These are phyloP conservation scores for Melieria crassipennis DNA, from an alignment of 2,888 invertebrate species.

Conservation along the genomic window DNA sequence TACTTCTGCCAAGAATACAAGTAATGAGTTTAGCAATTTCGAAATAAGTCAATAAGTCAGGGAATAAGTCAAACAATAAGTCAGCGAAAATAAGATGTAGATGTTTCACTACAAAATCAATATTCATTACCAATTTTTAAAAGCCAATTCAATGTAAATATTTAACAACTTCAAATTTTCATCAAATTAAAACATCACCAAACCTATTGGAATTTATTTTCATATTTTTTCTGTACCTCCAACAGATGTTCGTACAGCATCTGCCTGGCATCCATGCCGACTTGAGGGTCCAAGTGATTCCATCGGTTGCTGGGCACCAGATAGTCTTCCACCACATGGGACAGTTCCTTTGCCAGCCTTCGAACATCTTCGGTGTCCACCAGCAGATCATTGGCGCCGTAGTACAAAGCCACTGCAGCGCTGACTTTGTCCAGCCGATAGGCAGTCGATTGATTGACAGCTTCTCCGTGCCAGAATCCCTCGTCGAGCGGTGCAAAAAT, in stretches of 20 bases:
- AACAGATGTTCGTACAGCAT: conserved; percentile 49
- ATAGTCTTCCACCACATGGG: conserved; percentile 50
- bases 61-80: too few species aligned
- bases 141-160: too few species aligned
- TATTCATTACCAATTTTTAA: too few species aligned
- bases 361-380: conserved; percentile 62
- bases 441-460: conserved; percentile 46
- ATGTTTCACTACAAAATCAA: too few species aligned
- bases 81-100: too few species aligned
- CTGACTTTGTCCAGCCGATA: conserved; percentile 66
- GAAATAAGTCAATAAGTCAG: too few species aligned
- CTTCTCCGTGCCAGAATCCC: too few species aligned
- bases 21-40: too few species aligned
- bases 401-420: conserved; percentile 68
- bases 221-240: conserved; percentile 41
- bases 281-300: conserved; percentile 55
- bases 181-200: background rate
- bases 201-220: conserved; percentile 7
- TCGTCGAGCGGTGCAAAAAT: too few species aligned
- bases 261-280: conserved; percentile 46
- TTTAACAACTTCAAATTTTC: background rate
- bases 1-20: too few species aligned
- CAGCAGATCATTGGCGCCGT: conserved; percentile 66
- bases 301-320: conserved; percentile 49
- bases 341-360: conserved; percentile 46